These are phyloP conservation scores for Chiroxiphia lanceolata DNA, from an alignment of 2,797 vertebrate genomes.

Conservation along the genomic window DNA sequence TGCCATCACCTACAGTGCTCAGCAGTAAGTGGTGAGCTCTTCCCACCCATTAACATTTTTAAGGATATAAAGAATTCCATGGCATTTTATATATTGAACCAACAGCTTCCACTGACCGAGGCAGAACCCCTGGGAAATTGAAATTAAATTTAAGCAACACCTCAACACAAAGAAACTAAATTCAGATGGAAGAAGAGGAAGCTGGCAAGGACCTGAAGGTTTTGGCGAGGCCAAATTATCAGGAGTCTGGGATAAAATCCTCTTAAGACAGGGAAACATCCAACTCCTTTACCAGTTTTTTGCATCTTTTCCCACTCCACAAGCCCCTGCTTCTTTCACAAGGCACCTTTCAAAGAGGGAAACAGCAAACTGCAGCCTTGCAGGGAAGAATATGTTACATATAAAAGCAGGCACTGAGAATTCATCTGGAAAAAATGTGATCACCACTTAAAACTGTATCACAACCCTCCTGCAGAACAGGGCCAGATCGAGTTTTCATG, in stretches of 20 bases:
- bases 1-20: neutral
- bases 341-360: neutral
- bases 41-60: neutral
- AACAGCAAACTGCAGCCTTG: neutral
- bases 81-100: neutral
- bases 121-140: neutral
- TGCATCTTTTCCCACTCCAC: neutral
- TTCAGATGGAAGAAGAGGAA: neutral
- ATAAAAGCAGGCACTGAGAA: neutral
- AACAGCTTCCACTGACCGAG: neutral
- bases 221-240: neutral
- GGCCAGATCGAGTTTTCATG: neutral
- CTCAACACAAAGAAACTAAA: neutral
- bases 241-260: neutral
- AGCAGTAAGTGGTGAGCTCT: neutral
- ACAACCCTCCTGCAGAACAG: neutral
- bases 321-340: neutral
- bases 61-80: neutral
- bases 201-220: neutral
- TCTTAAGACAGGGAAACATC: neutral
- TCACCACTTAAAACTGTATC: neutral
- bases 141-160: neutral
- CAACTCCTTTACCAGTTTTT: neutral
- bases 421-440: neutral
- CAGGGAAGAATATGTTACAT: neutral